phyloP scores from a whole-genome alignment of 2,888 invertebrate genomes.

The Onchidella celtica region DNA sequence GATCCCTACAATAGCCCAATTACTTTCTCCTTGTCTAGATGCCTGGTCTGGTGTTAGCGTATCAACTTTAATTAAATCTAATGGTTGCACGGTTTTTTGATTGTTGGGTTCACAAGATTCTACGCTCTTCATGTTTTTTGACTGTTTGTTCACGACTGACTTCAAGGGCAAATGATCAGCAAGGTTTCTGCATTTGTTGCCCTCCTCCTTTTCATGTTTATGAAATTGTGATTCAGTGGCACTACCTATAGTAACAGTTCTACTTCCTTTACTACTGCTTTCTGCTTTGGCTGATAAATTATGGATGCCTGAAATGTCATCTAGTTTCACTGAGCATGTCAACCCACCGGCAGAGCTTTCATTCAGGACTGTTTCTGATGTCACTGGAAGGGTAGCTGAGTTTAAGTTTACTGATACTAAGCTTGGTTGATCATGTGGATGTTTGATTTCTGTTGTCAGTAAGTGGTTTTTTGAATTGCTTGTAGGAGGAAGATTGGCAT shows the following conservation, averaged over 20 bases:
- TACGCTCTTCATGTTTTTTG: background rate
- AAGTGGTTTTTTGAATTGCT: background rate
- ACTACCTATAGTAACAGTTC: too few species aligned
- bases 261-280: too few species aligned
- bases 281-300: conserved; percentile 35
- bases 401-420: conserved; percentile 40
- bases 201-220: background rate
- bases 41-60: background rate
- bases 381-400: conserved; percentile 25
- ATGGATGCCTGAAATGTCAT: conserved; percentile 40
- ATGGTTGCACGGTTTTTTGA: background rate
- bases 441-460: background rate
- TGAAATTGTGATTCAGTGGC: background rate
- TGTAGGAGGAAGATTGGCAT: background rate
- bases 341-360: conserved; percentile 2
- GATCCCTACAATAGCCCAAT: conserved; percentile 43
- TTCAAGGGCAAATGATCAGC: background rate
- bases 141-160: background rate
- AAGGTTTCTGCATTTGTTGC: background rate
- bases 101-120: background rate
- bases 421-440: conserved; percentile 23
- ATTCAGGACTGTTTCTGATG: conserved; percentile 21
- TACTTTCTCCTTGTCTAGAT: background rate
- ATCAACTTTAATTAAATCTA: background rate
- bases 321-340: conserved; percentile 39